Conservation (phyloP, 2,888 invertebrate genomes). For the Nomada lathburiana region DNA sequence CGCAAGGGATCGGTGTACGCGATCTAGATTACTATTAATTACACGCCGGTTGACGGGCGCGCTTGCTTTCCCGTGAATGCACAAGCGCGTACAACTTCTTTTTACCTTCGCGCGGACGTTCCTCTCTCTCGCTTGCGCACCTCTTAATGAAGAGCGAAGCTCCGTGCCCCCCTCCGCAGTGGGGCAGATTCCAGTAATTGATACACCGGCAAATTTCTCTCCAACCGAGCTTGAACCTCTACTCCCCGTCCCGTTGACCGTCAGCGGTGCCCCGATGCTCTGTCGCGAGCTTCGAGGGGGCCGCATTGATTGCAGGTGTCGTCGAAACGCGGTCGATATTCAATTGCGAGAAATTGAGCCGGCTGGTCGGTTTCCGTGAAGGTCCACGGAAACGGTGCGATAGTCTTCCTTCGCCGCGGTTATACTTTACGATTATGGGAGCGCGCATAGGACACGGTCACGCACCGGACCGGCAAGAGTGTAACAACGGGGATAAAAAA, state of each 20-base stretch:
- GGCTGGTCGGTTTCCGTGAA: slow-evolving; percentile 33
- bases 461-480: slow-evolving; percentile 53
- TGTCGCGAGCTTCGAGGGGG: background rate
- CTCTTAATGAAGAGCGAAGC: background rate
- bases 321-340: slow-evolving; percentile 58
- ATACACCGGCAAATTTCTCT: slow-evolving; percentile 3
- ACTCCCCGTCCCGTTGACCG: background rate
- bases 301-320: slow-evolving; percentile 37
- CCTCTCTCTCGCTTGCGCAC: background rate
- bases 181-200: slow-evolving; percentile 1
- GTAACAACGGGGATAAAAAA: slow-evolving; percentile 64
- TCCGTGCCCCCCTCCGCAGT: background rate
- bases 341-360: slow-evolving; percentile 56
- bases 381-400: slow-evolving; percentile 50
- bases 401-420: slow-evolving; percentile 57
- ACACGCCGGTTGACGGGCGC: slow-evolving; percentile 40
- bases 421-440: slow-evolving; percentile 70
- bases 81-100: background rate
- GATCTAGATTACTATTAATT: slow-evolving; percentile 58
- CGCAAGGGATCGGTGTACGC: slow-evolving; percentile 10
- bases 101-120: background rate
- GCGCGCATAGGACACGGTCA: slow-evolving; percentile 52
- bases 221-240: background rate
- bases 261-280: background rate
- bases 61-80: slow-evolving; percentile 17